Conservation (phyloP, 2,113 vertebrate genomes). For the Erythrocercus mccallii region DNA sequence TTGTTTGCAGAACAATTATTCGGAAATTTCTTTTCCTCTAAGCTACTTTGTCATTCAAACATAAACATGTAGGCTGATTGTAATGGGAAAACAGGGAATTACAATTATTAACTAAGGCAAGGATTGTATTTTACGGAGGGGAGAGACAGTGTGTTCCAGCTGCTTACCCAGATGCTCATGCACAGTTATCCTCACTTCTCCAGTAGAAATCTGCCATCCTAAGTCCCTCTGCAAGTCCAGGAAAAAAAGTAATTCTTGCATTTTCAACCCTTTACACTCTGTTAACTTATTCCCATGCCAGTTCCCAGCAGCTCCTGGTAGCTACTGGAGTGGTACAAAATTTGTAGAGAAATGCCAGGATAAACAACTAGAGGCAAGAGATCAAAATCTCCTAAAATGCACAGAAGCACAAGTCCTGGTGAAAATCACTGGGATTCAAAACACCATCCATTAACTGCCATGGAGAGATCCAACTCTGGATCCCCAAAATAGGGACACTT, state of each 20-base stretch:
- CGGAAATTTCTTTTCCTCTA: neutral
- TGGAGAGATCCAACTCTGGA: neutral
- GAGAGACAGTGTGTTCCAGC: neutral
- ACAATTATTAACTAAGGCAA: neutral
- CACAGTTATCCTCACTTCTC: neutral
- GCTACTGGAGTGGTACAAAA: neutral
- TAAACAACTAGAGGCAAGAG: neutral
- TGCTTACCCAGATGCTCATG: neutral
- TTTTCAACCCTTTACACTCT: neutral
- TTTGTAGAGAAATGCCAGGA: neutral
- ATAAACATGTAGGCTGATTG: neutral
- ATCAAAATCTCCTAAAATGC: neutral
- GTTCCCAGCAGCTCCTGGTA: neutral
- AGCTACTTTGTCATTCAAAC: neutral
- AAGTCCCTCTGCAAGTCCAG: neutral
- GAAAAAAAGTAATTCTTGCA: neutral
- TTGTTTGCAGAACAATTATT: neutral
- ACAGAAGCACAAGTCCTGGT: neutral
- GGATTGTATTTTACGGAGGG: neutral
- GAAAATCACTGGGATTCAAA: neutral
- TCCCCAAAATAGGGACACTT: neutral
- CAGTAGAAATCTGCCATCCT: neutral
- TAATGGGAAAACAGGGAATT: neutral
- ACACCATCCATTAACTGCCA: neutral
- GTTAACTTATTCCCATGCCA: neutral